Evolutionary conservation across 2,113 vertebrate genomes (phyloP).

Genomic region (Tamias sibiricus): DNA sequence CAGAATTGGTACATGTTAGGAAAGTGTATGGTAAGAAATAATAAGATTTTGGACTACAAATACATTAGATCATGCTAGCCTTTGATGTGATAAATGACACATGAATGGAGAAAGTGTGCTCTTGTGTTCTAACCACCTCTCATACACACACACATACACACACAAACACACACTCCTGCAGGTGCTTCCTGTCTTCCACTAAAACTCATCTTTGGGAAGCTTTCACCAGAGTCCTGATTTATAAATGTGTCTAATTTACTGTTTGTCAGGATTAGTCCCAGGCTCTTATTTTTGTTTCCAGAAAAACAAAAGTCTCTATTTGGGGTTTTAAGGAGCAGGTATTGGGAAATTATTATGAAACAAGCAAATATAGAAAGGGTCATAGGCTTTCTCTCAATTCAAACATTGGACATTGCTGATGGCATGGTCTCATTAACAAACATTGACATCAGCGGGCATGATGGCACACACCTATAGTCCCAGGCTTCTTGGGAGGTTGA

Average conservation of each 20-base stretch:
- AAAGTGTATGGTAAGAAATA: neutral
- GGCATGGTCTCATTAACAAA: neutral
- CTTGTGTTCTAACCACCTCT: neutral
- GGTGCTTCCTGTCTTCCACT: neutral
- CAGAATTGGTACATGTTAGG: neutral
- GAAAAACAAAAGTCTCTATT: neutral
- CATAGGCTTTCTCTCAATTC: neutral
- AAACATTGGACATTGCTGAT: neutral
- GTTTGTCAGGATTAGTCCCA: neutral
- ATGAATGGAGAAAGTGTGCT: neutral
- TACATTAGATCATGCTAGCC: neutral
- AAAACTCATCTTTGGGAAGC: neutral
- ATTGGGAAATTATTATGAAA: neutral
- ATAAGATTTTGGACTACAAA: neutral
- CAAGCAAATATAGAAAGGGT: neutral
- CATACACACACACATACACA: neutral
- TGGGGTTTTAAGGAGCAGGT: slow-evolving; percentile 32
- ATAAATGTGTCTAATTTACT: neutral
- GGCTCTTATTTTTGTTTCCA: neutral
- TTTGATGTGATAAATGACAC: neutral
- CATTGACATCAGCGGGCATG: neutral
- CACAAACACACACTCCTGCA: neutral
- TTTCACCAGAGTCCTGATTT: neutral
- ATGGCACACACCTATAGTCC: neutral
- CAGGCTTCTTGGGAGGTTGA: neutral